A percentile compares a stretch with the other conserved stretches of the same genome.
Conservation (phyloP, 2,888 invertebrate genomes). For the Dryocosmus kuriphilus region DNA sequence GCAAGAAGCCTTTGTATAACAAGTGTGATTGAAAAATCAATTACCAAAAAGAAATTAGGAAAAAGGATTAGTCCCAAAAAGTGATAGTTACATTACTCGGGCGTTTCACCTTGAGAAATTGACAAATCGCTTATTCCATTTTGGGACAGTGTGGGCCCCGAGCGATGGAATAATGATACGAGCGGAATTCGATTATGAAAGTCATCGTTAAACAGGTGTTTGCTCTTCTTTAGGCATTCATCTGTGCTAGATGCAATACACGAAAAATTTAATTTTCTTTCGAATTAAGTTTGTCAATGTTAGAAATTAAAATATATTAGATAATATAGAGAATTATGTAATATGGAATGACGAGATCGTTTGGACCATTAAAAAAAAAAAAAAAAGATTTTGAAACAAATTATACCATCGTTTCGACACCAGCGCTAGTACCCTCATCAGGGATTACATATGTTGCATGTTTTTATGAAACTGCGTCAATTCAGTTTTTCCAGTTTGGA, state of each 20-base stretch:
- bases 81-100: background rate
- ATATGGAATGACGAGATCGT: no score
- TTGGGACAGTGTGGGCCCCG: background rate
- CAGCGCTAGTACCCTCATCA: no score
- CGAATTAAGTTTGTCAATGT: background rate
- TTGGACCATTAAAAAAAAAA: no score
- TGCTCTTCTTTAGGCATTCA: background rate
- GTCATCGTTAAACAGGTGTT: slow-evolving; percentile 32
- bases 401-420: no score
- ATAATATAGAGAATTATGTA: background rate
- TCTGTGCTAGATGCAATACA: background rate
- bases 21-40: background rate
- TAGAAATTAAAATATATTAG: background rate
- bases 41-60: background rate
- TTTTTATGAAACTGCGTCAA: no score
- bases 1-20: background rate
- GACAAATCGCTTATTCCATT: slow-evolving; percentile 11
- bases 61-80: background rate
- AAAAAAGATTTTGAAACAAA: no score
- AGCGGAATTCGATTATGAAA: slow-evolving; percentile 28
- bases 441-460: no score
- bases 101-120: background rate
- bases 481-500: no score
- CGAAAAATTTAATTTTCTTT: background rate
- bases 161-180: slow-evolving; percentile 16